Percentiles rank a stretch among this genome's conserved stretches.
These are phyloP conservation scores for Dorcus hopei DNA, from an alignment of 2,888 invertebrate genomes.

Conservation along the genomic window DNA sequence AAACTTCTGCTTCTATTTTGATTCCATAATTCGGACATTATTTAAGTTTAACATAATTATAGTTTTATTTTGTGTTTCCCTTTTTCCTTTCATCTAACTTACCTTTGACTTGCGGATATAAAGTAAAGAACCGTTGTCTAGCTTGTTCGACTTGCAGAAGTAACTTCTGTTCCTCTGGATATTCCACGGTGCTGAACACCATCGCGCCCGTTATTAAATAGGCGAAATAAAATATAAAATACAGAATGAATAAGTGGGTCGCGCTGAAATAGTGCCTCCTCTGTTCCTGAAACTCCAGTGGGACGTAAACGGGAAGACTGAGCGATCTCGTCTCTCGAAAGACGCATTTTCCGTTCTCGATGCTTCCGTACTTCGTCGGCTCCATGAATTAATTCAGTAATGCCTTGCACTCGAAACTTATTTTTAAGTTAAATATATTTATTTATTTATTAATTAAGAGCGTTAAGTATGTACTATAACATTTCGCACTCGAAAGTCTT, in stretches of 20 bases:
- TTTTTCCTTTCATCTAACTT: slow-evolving; percentile 26
- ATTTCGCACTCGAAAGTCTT: no score
- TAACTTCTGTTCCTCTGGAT: slow-evolving; percentile 58
- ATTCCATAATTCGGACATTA: no score
- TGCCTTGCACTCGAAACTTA: no score
- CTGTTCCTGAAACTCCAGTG: neutral
- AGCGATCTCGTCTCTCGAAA: no score
- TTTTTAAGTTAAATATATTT: no score
- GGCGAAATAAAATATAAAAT: slow-evolving; percentile 57
- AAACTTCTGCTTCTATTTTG: no score
- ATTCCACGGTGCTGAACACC: slow-evolving; percentile 66
- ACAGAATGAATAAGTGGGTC: slow-evolving; percentile 52
- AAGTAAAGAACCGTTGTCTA: slow-evolving; percentile 56
- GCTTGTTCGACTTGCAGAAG: slow-evolving; percentile 53
- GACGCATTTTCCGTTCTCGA: slow-evolving; percentile 1
- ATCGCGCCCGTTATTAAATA: slow-evolving; percentile 66
- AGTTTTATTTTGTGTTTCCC: no score
- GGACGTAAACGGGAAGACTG: neutral
- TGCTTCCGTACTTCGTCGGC: slow-evolving; percentile 9
- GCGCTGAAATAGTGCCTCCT: neutral
- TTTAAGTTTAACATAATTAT: no score
- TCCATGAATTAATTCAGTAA: neutral
- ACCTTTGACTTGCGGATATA: slow-evolving; percentile 65
- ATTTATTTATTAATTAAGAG: no score
- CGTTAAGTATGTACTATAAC: no score